phyloP scores from a whole-genome alignment of 2,888 invertebrate species.

The Hyposoter didymator region DNA sequence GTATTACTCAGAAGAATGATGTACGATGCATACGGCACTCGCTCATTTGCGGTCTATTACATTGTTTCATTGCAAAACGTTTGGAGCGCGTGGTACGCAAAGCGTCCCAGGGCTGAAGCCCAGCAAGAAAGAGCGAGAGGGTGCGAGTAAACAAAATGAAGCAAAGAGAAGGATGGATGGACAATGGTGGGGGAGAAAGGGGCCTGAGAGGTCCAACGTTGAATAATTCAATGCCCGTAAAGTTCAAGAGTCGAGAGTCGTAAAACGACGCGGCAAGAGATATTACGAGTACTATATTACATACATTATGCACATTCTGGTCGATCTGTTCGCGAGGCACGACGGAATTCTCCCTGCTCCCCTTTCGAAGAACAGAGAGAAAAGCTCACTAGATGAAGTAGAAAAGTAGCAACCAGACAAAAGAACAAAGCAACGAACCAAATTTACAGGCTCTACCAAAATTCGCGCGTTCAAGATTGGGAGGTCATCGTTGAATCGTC shows the following conservation, averaged over 20 bases:
- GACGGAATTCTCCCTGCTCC: conserved; percentile 9
- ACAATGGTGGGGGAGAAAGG: conserved; percentile 18
- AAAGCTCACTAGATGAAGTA: conserved; percentile 30
- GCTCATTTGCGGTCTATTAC: conserved; percentile 66
- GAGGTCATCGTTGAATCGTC: background rate
- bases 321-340: conserved; percentile 64
- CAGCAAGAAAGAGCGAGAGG: conserved; percentile 34
- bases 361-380: conserved; percentile 26
- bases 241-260: conserved; percentile 70
- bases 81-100: conserved; percentile 45
- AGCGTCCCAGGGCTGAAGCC: conserved; percentile 6
- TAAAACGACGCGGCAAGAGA: conserved; percentile 68
- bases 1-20: conserved; percentile 32
- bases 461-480: background rate
- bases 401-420: conserved; percentile 19
- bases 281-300: conserved; percentile 71
- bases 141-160: conserved; percentile 54
- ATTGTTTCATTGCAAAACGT: conserved; percentile 65
- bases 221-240: conserved; percentile 71
- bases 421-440: conserved; percentile 1
- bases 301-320: conserved; percentile 69
- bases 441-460: background rate
- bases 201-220: conserved; percentile 66
- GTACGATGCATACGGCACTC: conserved; percentile 56
- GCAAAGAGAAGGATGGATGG: conserved; percentile 50